Conservation (phyloP, 2,113 vertebrate species). For the Ranitomeya imitator region DNA sequence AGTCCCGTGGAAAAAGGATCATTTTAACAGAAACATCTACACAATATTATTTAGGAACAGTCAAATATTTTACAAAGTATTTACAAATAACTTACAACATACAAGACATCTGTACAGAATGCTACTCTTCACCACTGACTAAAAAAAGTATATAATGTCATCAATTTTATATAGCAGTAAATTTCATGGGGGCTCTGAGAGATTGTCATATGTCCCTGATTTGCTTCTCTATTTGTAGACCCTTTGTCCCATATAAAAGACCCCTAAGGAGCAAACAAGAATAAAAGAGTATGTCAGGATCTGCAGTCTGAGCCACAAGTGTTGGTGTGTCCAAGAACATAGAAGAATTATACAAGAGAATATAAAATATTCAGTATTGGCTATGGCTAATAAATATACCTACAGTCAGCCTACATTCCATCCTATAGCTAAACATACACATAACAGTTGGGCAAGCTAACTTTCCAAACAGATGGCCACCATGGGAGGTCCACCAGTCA, state of each 20-base stretch:
- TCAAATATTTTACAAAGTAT: slow-evolving; percentile 62
- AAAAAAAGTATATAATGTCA: slow-evolving; percentile 58
- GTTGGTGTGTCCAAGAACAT: background rate
- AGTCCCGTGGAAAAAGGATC: slow-evolving; percentile 56
- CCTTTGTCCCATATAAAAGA: background rate
- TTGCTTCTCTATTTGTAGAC: background rate
- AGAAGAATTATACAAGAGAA: background rate
- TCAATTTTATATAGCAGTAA: slow-evolving; percentile 4
- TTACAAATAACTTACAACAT: slow-evolving; percentile 68
- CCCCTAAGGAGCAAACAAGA: background rate
- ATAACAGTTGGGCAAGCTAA: background rate
- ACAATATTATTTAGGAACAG: slow-evolving; percentile 54
- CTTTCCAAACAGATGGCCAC: too few relatives aligned
- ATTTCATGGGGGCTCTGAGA: background rate
- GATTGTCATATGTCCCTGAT: slow-evolving; percentile 38
- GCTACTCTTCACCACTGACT: slow-evolving; percentile 54
- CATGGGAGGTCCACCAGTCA: background rate
- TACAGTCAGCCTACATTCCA: background rate
- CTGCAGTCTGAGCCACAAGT: background rate
- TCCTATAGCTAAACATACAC: background rate
- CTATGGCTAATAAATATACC: background rate
- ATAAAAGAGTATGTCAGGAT: background rate
- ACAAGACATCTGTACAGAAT: slow-evolving; percentile 58
- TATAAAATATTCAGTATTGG: background rate
- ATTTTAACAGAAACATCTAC: slow-evolving; percentile 42